phyloP scores from a whole-genome alignment of 1,140 invertebrate species.

The Zaprionus gabonicus region DNA sequence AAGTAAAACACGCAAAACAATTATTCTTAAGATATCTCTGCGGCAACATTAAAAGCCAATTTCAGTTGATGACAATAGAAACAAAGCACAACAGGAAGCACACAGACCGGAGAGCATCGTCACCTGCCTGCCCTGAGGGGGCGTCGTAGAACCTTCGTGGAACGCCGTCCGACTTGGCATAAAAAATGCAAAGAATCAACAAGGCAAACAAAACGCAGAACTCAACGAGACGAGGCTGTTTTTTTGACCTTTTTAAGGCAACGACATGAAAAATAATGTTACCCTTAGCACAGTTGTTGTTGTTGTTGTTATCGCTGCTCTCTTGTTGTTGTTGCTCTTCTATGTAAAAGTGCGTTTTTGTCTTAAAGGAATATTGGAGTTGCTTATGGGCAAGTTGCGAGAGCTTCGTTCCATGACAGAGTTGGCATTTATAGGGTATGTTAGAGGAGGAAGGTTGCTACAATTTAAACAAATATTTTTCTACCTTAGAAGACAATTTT shows the following conservation, averaged over 20 bases:
- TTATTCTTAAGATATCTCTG: constrained; percentile 84
- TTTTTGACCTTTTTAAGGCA: constrained; percentile 63
- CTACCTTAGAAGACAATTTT: neutral
- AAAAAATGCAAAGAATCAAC: constrained; percentile 81
- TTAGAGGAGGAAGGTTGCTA: neutral
- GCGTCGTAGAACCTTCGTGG: neutral
- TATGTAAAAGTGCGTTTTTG: constrained; percentile 59
- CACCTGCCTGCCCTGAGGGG: constrained; percentile 7
- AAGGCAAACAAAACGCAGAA: constrained; percentile 61
- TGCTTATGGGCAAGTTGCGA: constrained; percentile 35
- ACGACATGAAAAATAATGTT: constrained; percentile 84
- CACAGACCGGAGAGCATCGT: neutral
- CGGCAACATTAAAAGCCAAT: constrained; percentile 85
- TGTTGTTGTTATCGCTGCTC: neutral
- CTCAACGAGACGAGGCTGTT: constrained; percentile 21
- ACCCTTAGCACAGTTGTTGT: constrained; percentile 60
- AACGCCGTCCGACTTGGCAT: constrained; percentile 37
- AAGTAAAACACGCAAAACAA: constrained; percentile 84
- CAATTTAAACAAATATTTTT: neutral
- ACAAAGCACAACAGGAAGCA: constrained; percentile 65
- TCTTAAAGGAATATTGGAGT: constrained; percentile 66
- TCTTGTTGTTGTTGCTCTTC: constrained; percentile 1
- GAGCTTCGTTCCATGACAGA: neutral
- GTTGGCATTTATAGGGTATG: neutral
- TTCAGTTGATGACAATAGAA: constrained; percentile 84